Percentiles rank a stretch among this genome's conserved stretches.
phyloP scores from a whole-genome alignment of 2,797 vertebrate species.

The Remorina albescens region DNA sequence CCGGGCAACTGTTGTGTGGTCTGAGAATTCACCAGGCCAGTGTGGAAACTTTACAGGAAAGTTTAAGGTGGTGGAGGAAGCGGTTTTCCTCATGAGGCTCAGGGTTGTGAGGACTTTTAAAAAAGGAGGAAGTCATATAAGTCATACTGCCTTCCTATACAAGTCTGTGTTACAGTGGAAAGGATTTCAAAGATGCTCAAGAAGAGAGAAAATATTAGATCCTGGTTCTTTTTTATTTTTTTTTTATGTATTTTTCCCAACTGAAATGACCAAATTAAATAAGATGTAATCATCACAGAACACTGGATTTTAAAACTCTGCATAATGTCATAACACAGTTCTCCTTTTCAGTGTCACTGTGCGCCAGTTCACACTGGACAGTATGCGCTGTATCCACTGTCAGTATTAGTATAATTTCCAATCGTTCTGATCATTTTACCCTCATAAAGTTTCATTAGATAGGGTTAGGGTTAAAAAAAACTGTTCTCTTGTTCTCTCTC shows the following conservation, averaged over 20 bases:
- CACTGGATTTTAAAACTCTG: background rate
- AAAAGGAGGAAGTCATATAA: too few species aligned
- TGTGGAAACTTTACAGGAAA: too few species aligned
- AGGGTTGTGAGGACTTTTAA: background rate
- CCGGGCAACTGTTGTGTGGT: constrained; percentile 60
- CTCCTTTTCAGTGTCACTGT: background rate
- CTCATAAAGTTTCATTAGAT: too few species aligned
- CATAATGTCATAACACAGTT: background rate
- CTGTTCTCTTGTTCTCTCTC: too few species aligned
- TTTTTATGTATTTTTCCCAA: background rate
- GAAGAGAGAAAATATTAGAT: background rate
- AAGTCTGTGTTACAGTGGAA: background rate
- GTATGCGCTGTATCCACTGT: too few species aligned
- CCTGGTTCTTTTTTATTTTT: background rate
- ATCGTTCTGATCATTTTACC: too few species aligned
- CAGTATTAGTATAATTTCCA: too few species aligned
- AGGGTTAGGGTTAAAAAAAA: too few species aligned
- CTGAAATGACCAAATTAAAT: constrained; percentile 1
- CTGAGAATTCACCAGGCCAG: background rate
- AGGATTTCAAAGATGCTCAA: background rate
- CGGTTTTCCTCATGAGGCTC: background rate
- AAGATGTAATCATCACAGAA: background rate
- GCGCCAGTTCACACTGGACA: too few species aligned
- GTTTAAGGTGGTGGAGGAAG: background rate
- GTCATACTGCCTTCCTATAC: background rate